Evolutionary conservation across 2,888 invertebrate species (phyloP).

Genomic region (Xestia c-nigrum): DNA sequence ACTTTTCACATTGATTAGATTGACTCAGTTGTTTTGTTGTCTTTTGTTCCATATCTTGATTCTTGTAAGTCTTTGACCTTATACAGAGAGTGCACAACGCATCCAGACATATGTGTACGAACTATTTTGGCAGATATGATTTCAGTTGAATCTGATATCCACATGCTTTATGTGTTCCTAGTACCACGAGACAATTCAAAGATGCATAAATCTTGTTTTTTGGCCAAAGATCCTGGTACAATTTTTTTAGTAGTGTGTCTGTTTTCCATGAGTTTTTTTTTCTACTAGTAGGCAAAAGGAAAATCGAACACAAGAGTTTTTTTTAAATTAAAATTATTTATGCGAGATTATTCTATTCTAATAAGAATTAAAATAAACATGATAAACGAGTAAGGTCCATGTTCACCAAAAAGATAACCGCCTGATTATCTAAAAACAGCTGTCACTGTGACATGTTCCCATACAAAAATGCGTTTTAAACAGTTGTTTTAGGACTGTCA

Average conservation of each 20-base stretch:
- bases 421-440: too few species aligned
- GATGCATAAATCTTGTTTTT: slow-evolving; percentile 29
- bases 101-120: background rate
- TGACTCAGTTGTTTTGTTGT: too few species aligned
- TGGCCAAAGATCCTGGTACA: background rate
- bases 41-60: background rate
- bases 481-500: too few species aligned
- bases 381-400: too few species aligned
- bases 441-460: too few species aligned
- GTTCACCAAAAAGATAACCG: too few species aligned
- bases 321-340: background rate
- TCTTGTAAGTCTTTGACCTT: too few species aligned
- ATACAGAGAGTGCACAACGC: too few species aligned
- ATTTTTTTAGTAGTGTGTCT: background rate
- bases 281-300: too few species aligned
- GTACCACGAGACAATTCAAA: slow-evolving; percentile 29
- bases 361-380: background rate
- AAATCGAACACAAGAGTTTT: background rate
- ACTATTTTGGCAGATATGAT: background rate
- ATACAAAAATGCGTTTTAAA: too few species aligned
- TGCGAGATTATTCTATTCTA: background rate
- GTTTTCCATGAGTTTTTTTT: too few species aligned
- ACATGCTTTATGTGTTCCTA: slow-evolving; percentile 33
- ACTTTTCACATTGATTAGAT: background rate
- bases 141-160: slow-evolving; percentile 12